A percentile compares a stretch with the other conserved stretches of the same genome.
phyloP scores from a whole-genome alignment of 2,797 vertebrate genomes.

The Lagodon rhomboides region DNA sequence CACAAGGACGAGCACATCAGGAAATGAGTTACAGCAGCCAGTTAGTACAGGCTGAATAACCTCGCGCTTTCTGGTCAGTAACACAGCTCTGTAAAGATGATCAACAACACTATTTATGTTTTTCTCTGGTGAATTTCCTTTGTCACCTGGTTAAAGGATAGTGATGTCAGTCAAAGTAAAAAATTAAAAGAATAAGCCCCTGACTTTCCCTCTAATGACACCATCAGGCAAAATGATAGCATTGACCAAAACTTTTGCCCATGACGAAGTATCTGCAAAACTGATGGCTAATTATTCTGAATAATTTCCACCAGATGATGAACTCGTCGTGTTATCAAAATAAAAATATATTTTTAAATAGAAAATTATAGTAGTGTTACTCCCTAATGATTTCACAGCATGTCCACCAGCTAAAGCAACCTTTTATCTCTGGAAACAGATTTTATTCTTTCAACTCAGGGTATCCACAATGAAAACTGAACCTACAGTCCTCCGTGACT shows the following conservation, averaged over 20 bases:
- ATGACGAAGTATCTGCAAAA: not conserved
- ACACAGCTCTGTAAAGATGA: slow-evolving; percentile 6
- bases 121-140: not conserved
- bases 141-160: not conserved
- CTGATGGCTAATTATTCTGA: not conserved
- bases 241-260: not conserved
- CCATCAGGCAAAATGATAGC: not conserved
- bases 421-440: not conserved
- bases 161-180: not conserved
- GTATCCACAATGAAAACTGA: not conserved
- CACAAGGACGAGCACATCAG: not conserved
- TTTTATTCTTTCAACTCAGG: not conserved
- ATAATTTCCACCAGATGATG: not conserved
- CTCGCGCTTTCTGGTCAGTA: not conserved
- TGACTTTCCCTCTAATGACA: not conserved
- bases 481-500: not conserved
- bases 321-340: not conserved
- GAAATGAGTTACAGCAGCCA: not conserved
- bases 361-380: not conserved
- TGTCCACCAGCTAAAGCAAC: not conserved
- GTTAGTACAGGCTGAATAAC: not conserved
- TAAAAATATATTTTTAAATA: not conserved
- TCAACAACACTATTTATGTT: not conserved
- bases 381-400: not conserved
- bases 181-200: not conserved